Conservation (phyloP, 2,797 vertebrate genomes). For the Lerista edwardsae region DNA sequence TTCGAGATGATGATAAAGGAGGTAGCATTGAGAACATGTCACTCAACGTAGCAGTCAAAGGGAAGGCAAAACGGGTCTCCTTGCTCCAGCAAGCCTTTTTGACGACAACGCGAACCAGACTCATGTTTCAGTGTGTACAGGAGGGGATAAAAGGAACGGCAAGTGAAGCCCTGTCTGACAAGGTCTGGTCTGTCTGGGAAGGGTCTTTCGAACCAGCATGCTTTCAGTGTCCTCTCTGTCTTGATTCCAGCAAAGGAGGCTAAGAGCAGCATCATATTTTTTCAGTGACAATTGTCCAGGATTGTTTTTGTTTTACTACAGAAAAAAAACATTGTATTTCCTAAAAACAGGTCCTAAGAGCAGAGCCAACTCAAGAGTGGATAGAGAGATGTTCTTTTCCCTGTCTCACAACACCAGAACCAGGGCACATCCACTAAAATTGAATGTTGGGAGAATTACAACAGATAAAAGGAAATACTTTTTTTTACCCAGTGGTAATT, state of each 20-base stretch:
- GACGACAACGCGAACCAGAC: not conserved
- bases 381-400: too few relatives aligned
- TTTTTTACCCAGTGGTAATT: too few relatives aligned
- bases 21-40: not conserved
- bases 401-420: too few relatives aligned
- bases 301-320: too few relatives aligned
- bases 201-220: not conserved
- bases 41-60: not conserved
- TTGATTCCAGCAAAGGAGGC: not conserved
- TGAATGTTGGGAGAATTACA: too few relatives aligned
- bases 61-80: not conserved
- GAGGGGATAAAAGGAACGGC: not conserved
- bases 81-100: not conserved
- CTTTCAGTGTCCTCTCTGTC: too few relatives aligned
- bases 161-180: not conserved
- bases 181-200: not conserved
- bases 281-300: not conserved
- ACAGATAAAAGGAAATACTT: too few relatives aligned
- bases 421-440: too few relatives aligned
- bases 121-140: not conserved
- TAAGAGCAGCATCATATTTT: not conserved
- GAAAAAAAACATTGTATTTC: too few relatives aligned
- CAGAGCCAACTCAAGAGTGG: too few relatives aligned
- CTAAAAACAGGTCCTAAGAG: too few relatives aligned
- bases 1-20: constrained; percentile 17